Evolutionary conservation across 2,888 invertebrate species (phyloP).

Genomic region (Acrobasis consociella): DNA sequence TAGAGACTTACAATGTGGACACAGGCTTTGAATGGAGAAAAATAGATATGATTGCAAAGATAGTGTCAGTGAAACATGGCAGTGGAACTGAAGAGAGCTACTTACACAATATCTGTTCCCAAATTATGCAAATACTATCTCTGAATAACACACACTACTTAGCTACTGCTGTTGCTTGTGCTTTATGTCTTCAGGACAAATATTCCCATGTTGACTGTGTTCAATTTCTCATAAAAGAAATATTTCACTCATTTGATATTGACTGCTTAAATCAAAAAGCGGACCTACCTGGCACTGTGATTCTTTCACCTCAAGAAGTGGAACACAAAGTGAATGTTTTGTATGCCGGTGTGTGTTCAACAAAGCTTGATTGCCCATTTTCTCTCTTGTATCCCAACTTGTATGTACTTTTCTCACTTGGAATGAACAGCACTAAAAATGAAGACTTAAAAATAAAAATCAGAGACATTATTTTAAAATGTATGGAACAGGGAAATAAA

Average conservation of each 20-base stretch:
- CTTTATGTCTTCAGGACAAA: constrained; percentile 75
- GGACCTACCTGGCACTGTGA: constrained; percentile 60
- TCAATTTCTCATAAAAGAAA: constrained; percentile 47
- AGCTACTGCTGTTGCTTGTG: constrained; percentile 80
- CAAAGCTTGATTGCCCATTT: constrained; percentile 57
- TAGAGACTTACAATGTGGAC: constrained; percentile 81
- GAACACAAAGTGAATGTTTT: constrained; percentile 61
- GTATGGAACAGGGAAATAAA: constrained; percentile 50
- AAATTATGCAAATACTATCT: constrained; percentile 75
- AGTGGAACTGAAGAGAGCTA: constrained; percentile 71
- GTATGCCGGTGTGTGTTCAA: constrained; percentile 57
- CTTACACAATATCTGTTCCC: constrained; percentile 76
- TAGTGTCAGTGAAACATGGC: constrained; percentile 83
- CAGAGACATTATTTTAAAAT: constrained; percentile 61
- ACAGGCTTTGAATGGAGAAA: constrained; percentile 85
- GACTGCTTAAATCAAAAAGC: constrained; percentile 41
- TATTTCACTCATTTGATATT: constrained; percentile 56
- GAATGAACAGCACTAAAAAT: constrained; percentile 57
- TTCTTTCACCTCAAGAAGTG: constrained; percentile 63
- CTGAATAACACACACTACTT: constrained; percentile 68
- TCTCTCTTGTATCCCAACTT: constrained; percentile 63
- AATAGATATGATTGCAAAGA: constrained; percentile 85
- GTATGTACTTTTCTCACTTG: constrained; percentile 68
- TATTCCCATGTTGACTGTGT: constrained; percentile 68
- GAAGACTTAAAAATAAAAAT: constrained; percentile 57